phyloP scores from a whole-genome alignment of 1,140 invertebrate genomes.

The Arion vulgaris region DNA sequence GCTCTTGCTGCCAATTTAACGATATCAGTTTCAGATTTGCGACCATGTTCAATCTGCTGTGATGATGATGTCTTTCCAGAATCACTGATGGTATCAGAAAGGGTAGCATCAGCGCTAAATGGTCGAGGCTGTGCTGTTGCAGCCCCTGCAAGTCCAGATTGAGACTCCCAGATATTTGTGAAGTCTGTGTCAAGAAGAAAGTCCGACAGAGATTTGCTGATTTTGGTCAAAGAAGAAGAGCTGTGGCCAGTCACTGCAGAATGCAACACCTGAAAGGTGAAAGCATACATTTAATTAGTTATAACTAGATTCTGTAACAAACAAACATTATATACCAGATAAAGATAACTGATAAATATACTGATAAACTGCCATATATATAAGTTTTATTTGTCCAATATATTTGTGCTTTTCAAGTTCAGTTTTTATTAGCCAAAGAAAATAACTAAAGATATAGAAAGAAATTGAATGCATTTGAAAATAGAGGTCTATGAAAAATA shows the following conservation, averaged over 20 bases:
- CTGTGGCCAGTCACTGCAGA: conserved; percentile 72
- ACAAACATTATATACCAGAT: too few species aligned
- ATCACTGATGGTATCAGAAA: conserved; percentile 26
- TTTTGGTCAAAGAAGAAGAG: conserved; percentile 53
- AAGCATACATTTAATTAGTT: background rate
- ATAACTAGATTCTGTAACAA: too few species aligned
- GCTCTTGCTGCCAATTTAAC: conserved; percentile 73
- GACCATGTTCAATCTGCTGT: conserved; percentile 9
- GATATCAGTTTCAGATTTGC: conserved; percentile 63
- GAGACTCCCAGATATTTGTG: conserved; percentile 54
- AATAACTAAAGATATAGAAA: too few species aligned
- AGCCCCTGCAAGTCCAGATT: background rate
- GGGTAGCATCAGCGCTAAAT: conserved; percentile 25
- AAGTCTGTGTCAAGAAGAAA: conserved; percentile 62
- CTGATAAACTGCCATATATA: too few species aligned
- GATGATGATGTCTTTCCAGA: conserved; percentile 13
- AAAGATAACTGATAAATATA: too few species aligned
- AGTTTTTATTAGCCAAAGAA: too few species aligned
- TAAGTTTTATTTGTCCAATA: too few species aligned
- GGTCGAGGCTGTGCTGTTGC: conserved; percentile 4
- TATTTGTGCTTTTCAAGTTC: too few species aligned
- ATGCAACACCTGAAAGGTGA: conserved; percentile 70
- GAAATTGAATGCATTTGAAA: too few species aligned
- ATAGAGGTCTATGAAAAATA: too few species aligned
- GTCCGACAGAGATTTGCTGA: conserved; percentile 57